Evolutionary conservation across 2,888 invertebrate species (phyloP), one percentile per base, ranked within the genome.

Genomic region (Priapulus caudatus): DNA sequence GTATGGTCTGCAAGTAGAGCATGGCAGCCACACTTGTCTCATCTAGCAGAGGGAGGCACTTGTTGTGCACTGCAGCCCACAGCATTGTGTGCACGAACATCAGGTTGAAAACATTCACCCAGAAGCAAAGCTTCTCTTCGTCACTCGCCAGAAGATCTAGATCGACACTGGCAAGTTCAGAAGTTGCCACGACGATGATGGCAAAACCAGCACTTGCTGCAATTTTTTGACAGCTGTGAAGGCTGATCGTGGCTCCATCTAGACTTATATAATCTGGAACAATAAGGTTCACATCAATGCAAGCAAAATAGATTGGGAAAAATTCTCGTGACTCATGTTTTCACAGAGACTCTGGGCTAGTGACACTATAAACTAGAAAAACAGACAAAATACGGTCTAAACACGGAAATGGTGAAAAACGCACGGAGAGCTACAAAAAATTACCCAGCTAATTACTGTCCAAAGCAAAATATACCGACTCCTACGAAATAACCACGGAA

Each of bases 31-130:
- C 5, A n/a, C n/a, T 33, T 5, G 10, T 33, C 33, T 33, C 33
- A 33, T 33, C 33, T 10, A 33, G 10, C 5, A 33, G 5, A 33
- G 33, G 33, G 5, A 33, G 33, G n/a, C n/a, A n/a, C n/a, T 33
- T 33, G 33, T 33, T 33, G n/a, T 33, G 10, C 5, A 5, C 33
- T 33, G 33, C n/a, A 33, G 33, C n/a, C n/a, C n/a, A 10, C n/a
- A 33, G 33, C 5, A n/a, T 33, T 33, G 58, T 56, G 48, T 68
- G 67, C 3, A 69, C 59, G 2, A 62, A 60, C 62, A 70, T 64
- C 46, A 70, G 55, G 51, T 67, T 68, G 45, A 62, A 60, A 20
- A 69, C 60, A 59, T 69, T 69, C 50, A 62, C 62, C 58, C 58
- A 66, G 62, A 69, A 69, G 56, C 67, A 66, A 18, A 62, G 54